phyloP scores from a whole-genome alignment of 2,888 invertebrate species.

The Suillia variegata region DNA sequence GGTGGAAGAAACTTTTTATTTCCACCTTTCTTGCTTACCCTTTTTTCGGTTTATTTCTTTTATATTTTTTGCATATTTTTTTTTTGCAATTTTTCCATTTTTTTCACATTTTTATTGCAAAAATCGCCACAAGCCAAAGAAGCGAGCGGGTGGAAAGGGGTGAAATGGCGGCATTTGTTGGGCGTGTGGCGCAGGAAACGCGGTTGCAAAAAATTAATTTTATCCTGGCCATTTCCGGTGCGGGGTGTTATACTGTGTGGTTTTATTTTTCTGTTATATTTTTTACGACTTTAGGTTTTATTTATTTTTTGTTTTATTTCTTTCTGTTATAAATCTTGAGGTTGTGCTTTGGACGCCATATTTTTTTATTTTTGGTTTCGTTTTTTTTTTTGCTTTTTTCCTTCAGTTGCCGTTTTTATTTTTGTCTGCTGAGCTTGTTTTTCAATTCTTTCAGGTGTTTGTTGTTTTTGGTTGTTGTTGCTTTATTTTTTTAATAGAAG shows the following conservation, averaged over 20 bases:
- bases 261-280: too few species aligned
- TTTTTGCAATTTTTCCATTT: neutral
- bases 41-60: neutral
- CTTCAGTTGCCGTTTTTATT: too few species aligned
- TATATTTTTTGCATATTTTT: too few species aligned
- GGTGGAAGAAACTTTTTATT: neutral
- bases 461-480: neutral
- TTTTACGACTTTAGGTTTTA: too few species aligned
- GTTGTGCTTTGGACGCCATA: neutral
- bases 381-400: too few species aligned
- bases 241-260: conserved; percentile 9
- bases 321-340: neutral
- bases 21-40: neutral
- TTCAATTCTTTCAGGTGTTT: neutral
- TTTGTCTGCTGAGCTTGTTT: neutral
- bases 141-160: too few species aligned
- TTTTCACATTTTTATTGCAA: conserved; percentile 3
- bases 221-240: conserved; percentile 39
- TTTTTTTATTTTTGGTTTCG: too few species aligned
- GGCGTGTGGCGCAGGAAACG: neutral
- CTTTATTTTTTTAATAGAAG: too few species aligned
- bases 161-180: neutral
- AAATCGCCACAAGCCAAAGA: neutral
- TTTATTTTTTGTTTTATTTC: too few species aligned
- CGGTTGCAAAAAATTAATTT: conserved; percentile 39